These are phyloP conservation scores for Drosophila punjabiensis DNA, from an alignment of 1,140 invertebrate species.

Conservation along the genomic window DNA sequence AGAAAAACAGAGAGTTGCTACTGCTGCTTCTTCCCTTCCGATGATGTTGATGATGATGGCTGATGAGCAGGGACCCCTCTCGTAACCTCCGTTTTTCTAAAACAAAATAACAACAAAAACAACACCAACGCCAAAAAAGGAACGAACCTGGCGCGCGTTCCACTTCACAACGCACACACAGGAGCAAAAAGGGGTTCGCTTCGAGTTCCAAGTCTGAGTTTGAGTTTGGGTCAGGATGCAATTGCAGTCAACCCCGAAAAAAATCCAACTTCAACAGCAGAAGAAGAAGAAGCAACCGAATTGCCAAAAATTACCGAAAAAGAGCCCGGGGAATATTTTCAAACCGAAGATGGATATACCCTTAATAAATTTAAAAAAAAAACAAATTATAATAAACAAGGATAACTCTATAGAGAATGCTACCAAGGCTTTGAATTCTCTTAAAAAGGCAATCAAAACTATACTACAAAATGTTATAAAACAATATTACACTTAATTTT, in stretches of 20 bases:
- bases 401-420: too few species aligned
- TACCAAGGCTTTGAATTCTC: neutral
- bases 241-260: conserved; percentile 77
- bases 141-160: conserved; percentile 55
- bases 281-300: conserved; percentile 43
- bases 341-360: conserved; percentile 2
- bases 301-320: conserved; percentile 57
- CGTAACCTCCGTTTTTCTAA: conserved; percentile 10
- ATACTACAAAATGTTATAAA: neutral
- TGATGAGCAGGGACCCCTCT: conserved; percentile 48
- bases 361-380: neutral
- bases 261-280: conserved; percentile 36
- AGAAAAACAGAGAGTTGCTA: conserved; percentile 36
- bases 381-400: neutral
- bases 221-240: conserved; percentile 55
- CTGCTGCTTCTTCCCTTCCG: conserved; percentile 19
- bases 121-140: neutral
- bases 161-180: conserved; percentile 78
- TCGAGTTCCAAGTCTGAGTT: neutral
- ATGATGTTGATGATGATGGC: conserved; percentile 50
- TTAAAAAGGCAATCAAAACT: neutral
- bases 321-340: neutral
- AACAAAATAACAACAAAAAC: neutral
- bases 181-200: conserved; percentile 25
- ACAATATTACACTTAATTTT: too few species aligned